Evolutionary conservation across 2,113 vertebrate species (phyloP).

Genomic region (Salminus brasiliensis): DNA sequence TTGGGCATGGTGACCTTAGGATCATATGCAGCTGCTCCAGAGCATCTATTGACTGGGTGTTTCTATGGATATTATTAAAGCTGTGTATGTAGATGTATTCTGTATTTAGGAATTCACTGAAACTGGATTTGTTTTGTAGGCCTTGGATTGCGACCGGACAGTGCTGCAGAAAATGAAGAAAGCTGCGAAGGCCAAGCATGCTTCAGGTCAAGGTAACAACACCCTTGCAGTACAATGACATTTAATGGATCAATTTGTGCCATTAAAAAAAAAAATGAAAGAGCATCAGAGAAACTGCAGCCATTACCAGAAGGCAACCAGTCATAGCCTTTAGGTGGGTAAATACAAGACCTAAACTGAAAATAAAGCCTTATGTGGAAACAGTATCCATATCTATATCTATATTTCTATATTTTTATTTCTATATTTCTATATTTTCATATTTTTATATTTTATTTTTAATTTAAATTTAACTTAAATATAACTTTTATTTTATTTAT

Average conservation of each 20-base stretch:
- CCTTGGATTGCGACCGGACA: constrained; percentile 69
- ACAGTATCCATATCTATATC: too few species aligned
- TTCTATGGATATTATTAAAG: background rate
- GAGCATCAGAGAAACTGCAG: background rate
- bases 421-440: too few species aligned
- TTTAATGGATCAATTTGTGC: background rate
- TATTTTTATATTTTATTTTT: too few species aligned
- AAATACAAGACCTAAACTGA: too few species aligned
- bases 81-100: background rate
- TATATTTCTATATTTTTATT: too few species aligned
- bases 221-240: background rate
- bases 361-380: too few species aligned
- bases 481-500: too few species aligned
- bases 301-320: background rate
- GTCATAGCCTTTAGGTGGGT: too few species aligned
- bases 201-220: constrained; percentile 71
- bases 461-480: too few species aligned
- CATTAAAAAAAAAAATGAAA: background rate
- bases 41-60: too few species aligned
- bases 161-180: constrained; percentile 78
- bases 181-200: constrained; percentile 70
- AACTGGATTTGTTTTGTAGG: constrained; percentile 52
- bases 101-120: background rate
- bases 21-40: background rate
- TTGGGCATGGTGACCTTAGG: background rate